Evolutionary conservation across 2,888 invertebrate species (phyloP), one percentile per base, ranked within the genome.

Genomic region (Apamea anceps): DNA sequence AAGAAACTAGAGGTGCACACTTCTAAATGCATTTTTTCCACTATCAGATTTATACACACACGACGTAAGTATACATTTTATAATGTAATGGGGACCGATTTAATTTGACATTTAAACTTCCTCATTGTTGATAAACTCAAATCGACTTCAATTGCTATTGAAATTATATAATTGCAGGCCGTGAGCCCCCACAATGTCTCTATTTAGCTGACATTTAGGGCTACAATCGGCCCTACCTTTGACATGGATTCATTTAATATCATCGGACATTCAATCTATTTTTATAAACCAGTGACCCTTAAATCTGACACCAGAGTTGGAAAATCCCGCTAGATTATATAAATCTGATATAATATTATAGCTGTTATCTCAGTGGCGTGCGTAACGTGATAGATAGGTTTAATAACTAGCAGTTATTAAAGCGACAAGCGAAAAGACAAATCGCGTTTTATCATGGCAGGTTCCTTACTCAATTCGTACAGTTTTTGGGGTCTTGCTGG

Each of bases 281-380:
- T 79, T 75, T 68, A 72, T 54, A 79, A 63, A 75, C 60, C 80
- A 71, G 32, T 85, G 68, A 85, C 70, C 84, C 76, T 75, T 72
- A 72, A 66, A 37, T 54, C 60, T 37, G 32, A 57, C 45, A 48
- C 15, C 48, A 74, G 70, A 63, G 65, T 75, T 57, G 80, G 89
- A 84, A 88, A 88, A 80, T 86, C 68, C 78, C 82, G 66, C 32
- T 13, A 71, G 68, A 80, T 85, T 88, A 82, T 72, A 82, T 88
- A 84, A 88, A 84, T 85, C 81, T 86, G 77, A 79, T 80, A 85
- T 80, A 86, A 79, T 77, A 73, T 70, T 42, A 28, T 65, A 78
- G 67, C 32, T 71, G 77, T 88, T 88, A 86, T 88, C 86, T 80
- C 57, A 48, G 65, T 80, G 71, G 72, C 72, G 76, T 81, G 82